A percentile compares a stretch with the other conserved stretches of the same genome.
These are phyloP conservation scores for Emydoidea blandingii DNA, from an alignment of 2,797 vertebrate genomes.

Conservation along the genomic window DNA sequence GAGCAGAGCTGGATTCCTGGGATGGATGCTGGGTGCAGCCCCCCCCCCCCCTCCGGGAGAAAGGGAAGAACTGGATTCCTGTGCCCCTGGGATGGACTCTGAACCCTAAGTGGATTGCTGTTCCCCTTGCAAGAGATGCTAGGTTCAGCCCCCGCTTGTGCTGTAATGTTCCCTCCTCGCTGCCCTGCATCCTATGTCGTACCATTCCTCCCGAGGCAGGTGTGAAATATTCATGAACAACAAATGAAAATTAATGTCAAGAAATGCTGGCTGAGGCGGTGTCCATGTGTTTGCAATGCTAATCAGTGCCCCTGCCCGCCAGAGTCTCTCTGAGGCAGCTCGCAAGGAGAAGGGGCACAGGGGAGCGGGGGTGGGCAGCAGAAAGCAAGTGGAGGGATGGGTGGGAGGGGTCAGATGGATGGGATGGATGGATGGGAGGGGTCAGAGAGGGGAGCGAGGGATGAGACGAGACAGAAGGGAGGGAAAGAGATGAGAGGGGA, in stretches of 20 bases:
- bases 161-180: slow-evolving; percentile 31
- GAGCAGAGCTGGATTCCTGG: not conserved
- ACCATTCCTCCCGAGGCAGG: slow-evolving; percentile 61
- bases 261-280: slow-evolving; percentile 44
- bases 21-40: not conserved
- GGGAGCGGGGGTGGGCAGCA: not conserved
- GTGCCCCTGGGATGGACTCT: not conserved
- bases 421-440: not conserved
- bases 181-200: slow-evolving; percentile 31
- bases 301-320: slow-evolving; percentile 42
- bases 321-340: slow-evolving; percentile 39
- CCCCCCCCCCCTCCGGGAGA: not conserved
- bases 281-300: slow-evolving; percentile 64
- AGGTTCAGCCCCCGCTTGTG: not conserved
- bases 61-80: not conserved
- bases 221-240: slow-evolving; percentile 72
- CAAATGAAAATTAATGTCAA: slow-evolving; percentile 61
- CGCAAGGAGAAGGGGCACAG: not conserved
- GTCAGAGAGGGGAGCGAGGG: not conserved
- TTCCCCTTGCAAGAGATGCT: not conserved
- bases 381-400: not conserved
- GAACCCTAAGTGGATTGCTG: not conserved
- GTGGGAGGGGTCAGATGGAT: not conserved
- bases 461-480: not conserved
- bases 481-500: not conserved